These are phyloP conservation scores for Knipowitschia caucasica DNA, from an alignment of 2,797 vertebrate genomes.

Conservation along the genomic window DNA sequence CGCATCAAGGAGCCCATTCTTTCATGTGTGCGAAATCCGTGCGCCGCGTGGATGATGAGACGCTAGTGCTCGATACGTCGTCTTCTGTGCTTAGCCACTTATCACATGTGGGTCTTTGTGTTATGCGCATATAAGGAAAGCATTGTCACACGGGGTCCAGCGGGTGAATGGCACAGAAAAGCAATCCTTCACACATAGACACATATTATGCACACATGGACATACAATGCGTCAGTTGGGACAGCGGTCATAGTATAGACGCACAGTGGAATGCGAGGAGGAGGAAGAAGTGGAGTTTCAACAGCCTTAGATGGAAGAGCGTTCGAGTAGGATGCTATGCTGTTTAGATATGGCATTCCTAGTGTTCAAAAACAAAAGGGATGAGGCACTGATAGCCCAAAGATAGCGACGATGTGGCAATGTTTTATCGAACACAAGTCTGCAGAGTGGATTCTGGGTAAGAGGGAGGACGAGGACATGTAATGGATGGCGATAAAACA, in stretches of 20 bases:
- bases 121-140: conserved; percentile 61
- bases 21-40: conserved; percentile 25
- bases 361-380: conserved; percentile 11
- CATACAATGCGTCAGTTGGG: conserved; percentile 54
- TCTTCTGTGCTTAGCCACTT: conserved; percentile 30
- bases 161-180: conserved; percentile 61
- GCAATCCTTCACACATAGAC: conserved; percentile 47
- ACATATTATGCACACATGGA: conserved; percentile 38
- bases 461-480: neutral
- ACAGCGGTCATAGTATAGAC: conserved; percentile 54
- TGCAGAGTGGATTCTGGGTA: neutral
- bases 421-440: conserved; percentile 17
- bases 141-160: conserved; percentile 65
- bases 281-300: conserved; percentile 8
- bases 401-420: conserved; percentile 25
- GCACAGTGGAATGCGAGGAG: conserved; percentile 49
- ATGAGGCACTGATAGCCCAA: conserved; percentile 21
- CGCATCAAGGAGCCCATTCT: conserved; percentile 57
- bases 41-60: conserved; percentile 27
- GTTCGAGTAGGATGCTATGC: conserved; percentile 5
- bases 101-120: conserved; percentile 48
- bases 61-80: conserved; percentile 15
- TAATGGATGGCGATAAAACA: neutral
- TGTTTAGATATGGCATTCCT: conserved; percentile 22
- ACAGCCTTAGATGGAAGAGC: conserved; percentile 33